Conservation (phyloP, 23 tunicate genomes). For the Phallusia fumigata region DNA sequence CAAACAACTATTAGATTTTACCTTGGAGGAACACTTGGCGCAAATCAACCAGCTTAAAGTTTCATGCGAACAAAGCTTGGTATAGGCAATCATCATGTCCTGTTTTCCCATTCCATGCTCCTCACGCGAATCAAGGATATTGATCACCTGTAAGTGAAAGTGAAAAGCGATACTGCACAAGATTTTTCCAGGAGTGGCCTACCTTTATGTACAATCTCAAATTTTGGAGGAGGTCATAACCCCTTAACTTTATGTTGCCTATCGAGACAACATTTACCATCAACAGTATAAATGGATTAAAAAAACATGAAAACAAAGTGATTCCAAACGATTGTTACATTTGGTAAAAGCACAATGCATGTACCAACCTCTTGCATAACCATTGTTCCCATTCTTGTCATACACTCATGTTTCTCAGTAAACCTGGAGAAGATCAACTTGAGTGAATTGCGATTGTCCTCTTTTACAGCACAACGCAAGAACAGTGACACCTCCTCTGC, state of each 20-base stretch:
- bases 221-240: no score
- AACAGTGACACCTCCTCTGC: slow-evolving; percentile 14
- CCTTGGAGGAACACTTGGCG: slow-evolving; percentile 63
- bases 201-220: no score
- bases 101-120: slow-evolving; percentile 14
- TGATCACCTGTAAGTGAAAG: slow-evolving; percentile 46
- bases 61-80: slow-evolving; percentile 57
- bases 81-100: slow-evolving; percentile 5
- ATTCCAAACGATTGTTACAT: no score
- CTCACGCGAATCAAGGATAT: slow-evolving; percentile 16
- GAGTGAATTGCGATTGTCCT: background rate
- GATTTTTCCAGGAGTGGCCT: no score
- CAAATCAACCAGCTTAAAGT: slow-evolving; percentile 83
- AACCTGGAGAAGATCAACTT: slow-evolving; percentile 22
- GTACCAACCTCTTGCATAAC: slow-evolving; percentile 48
- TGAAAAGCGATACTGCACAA: no score
- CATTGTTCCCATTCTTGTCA: background rate
- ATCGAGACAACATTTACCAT: no score
- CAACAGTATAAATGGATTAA: no score
- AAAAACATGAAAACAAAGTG: no score
- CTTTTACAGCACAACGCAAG: slow-evolving; percentile 15
- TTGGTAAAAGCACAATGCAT: background rate
- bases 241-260: no score
- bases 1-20: no score
- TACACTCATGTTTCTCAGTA: slow-evolving; percentile 48